A percentile compares a stretch with the other conserved stretches of the same genome.
These are phyloP conservation scores for Chaetoderma sp. DNA, from an alignment of 2,888 invertebrate species.

Conservation along the genomic window DNA sequence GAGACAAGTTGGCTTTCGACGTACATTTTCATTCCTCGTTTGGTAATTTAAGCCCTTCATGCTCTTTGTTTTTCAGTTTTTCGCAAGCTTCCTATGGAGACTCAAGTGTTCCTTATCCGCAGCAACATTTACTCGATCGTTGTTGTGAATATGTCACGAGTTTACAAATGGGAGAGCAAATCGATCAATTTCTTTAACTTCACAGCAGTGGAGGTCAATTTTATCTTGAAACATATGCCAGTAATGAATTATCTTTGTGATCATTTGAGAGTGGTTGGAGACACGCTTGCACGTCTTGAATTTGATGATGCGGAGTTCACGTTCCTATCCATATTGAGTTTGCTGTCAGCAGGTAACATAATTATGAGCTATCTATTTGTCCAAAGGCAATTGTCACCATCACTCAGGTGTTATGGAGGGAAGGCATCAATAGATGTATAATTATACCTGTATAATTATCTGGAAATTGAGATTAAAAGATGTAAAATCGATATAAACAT, in stretches of 20 bases:
- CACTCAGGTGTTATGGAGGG: too few species aligned
- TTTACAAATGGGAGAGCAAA: slow-evolving; percentile 50
- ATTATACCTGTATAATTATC: too few species aligned
- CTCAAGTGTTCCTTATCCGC: slow-evolving; percentile 57
- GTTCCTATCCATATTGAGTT: slow-evolving; percentile 54
- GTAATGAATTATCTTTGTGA: slow-evolving; percentile 44
- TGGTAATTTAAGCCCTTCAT: too few species aligned
- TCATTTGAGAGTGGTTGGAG: slow-evolving; percentile 56
- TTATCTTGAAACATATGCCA: slow-evolving; percentile 51
- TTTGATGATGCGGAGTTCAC: slow-evolving; percentile 55
- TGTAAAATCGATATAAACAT: too few species aligned
- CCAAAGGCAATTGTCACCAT: too few species aligned
- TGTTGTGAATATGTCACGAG: slow-evolving; percentile 49
- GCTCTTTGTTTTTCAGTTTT: slow-evolving; percentile 54
- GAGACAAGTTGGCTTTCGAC: not conserved
- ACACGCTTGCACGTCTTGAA: slow-evolving; percentile 45
- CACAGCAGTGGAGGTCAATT: slow-evolving; percentile 39
- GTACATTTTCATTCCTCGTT: not conserved
- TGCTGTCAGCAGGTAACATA: slow-evolving; percentile 53
- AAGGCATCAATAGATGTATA: too few species aligned
- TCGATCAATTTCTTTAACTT: slow-evolving; percentile 58
- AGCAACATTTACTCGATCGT: slow-evolving; percentile 59
- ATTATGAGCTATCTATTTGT: too few species aligned
- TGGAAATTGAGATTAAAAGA: too few species aligned
- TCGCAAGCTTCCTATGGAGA: slow-evolving; percentile 48